Evolutionary conservation across 2,113 vertebrate genomes (phyloP), one percentile per base, ranked within the genome.

Genomic region (Urocitellus parryii): DNA sequence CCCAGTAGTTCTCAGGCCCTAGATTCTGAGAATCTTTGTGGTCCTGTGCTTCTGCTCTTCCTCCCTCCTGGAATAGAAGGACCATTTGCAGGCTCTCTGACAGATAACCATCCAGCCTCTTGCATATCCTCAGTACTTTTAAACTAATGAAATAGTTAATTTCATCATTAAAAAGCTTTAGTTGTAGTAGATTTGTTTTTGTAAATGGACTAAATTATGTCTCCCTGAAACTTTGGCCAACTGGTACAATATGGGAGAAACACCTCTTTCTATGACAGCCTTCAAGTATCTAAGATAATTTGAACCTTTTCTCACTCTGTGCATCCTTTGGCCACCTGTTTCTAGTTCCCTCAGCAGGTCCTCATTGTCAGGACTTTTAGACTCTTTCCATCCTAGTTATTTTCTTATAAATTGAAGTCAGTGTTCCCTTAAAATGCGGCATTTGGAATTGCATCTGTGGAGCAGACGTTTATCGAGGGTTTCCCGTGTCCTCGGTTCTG

Each of bases 131-230:
- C 37, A 78, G 0, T 85, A 85, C 20, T 34, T 24, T 63, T 45
- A 65, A 93, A 39, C 24, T 82, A 81, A 67, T 76, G 27, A 78
- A 88, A 29, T 13, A 39, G 17, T 83, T 17, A 34, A 17, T 90
- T 91, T 93, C 42, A 88, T 94, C 88, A 72, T 70, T 91, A 37
- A 93, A 39, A 90, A 78, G 18, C 61, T 88, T 90, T 68, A 93
- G 78, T 65, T 74, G 34, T 76, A 76, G 76, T 48, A 37, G 79
- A 86, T 84, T 51, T 56, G 5, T 93, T 80, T 93, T 92, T 91
- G 4, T 34, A 22, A 85, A 25, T 58, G 27, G 14, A 88, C 48
- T 90, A 48, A 79, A 90, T 39, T 78, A 72, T 58, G 4, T 80
- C 51, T 91, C 37, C 61, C 58, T 93, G 87, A 93, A 93, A 53